Conservation (phyloP, 2,888 invertebrate species). For the Drosophila kanekoi region DNA sequence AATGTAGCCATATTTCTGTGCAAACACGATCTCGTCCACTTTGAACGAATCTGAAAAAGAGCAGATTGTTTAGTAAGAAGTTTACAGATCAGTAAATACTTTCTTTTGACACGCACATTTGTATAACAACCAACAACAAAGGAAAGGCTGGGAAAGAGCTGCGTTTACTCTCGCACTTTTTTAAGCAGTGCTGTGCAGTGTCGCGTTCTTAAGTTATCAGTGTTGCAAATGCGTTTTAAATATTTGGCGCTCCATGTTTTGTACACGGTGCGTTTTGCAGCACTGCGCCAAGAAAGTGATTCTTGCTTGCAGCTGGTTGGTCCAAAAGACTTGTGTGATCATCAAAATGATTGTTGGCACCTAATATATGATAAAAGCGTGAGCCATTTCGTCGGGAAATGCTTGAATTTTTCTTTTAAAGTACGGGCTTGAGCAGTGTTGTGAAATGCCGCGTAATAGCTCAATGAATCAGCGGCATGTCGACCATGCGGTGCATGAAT, state of each 20-base stretch:
- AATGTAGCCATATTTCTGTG: constrained; percentile 19
- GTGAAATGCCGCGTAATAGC: no score
- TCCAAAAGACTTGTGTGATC: no score
- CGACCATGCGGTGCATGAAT: no score
- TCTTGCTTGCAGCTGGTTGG: neutral
- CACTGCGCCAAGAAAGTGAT: neutral
- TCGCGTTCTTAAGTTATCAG: neutral
- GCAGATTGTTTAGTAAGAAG: neutral
- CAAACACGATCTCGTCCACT: constrained; percentile 44
- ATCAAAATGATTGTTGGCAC: no score
- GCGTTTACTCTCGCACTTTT: neutral
- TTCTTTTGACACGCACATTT: no score
- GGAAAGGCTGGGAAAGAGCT: no score
- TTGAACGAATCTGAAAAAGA: constrained; percentile 1
- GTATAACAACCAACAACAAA: no score
- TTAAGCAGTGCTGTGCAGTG: neutral
- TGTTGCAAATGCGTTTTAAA: neutral
- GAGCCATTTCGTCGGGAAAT: no score
- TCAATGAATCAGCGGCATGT: no score
- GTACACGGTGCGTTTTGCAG: neutral
- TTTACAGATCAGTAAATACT: neutral
- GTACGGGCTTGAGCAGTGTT: no score
- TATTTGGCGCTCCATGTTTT: neutral
- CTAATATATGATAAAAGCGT: no score
- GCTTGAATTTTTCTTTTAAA: no score